Evolutionary conservation across 2,888 invertebrate genomes (phyloP).

Genomic region (Harpagoxenus sublaevis): DNA sequence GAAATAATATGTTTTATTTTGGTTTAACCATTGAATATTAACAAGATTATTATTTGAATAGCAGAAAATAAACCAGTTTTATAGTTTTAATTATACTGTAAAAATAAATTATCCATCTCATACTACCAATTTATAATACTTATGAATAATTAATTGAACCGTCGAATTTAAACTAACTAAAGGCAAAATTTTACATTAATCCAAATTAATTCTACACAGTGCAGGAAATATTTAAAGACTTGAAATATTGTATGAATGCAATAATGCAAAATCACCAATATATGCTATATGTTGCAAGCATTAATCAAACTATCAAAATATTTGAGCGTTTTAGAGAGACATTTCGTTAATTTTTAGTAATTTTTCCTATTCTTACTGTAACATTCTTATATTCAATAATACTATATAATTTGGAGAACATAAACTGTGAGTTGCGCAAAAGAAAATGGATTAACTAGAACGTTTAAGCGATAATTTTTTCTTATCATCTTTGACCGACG

Average conservation of each 20-base stretch:
- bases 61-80: slow-evolving; percentile 4
- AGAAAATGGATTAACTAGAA: not conserved
- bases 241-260: not conserved
- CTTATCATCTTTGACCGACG: not conserved
- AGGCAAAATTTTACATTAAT: slow-evolving; percentile 35
- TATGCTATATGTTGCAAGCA: not conserved
- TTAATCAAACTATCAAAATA: not conserved
- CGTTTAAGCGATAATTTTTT: not conserved
- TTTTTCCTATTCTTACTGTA: not conserved
- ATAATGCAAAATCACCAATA: slow-evolving; percentile 22
- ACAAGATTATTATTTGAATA: not conserved
- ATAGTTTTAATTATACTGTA: not conserved
- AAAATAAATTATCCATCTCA: slow-evolving; percentile 14
- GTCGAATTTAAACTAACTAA: slow-evolving; percentile 7
- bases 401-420: not conserved
- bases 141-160: slow-evolving; percentile 44
- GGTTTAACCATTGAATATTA: slow-evolving; percentile 13
- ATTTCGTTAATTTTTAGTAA: slow-evolving; percentile 1
- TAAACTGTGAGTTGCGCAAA: not conserved
- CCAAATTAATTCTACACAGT: slow-evolving; percentile 27
- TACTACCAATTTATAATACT: not conserved
- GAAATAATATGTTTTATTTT: slow-evolving; percentile 6
- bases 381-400: not conserved
- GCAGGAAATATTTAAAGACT: slow-evolving; percentile 2
- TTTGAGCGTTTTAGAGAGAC: not conserved